Percentiles rank a stretch among this genome's conserved stretches.
Conservation (phyloP, 1,140 invertebrate genomes). For the Caenorhabditis remanei region DNA sequence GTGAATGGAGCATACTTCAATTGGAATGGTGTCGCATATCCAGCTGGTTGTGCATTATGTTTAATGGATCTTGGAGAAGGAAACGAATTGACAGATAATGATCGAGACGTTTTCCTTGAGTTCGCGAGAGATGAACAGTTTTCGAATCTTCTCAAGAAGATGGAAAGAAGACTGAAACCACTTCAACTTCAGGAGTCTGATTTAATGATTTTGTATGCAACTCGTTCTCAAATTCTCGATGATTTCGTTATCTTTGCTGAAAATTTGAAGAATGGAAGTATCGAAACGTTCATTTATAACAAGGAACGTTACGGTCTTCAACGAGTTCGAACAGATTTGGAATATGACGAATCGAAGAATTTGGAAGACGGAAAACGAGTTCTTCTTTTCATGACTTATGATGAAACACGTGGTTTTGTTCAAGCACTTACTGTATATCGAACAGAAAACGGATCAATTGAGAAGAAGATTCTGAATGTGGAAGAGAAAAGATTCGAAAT, state of each 20-base stretch:
- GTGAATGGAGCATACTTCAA: background rate
- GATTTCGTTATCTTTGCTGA: background rate
- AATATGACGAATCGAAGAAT: background rate
- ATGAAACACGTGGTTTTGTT: background rate
- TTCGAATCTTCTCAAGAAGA: background rate
- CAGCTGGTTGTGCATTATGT: background rate
- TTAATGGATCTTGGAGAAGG: background rate
- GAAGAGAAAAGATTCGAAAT: background rate
- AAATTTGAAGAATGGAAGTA: background rate
- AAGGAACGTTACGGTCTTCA: background rate
- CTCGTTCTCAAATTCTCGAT: background rate
- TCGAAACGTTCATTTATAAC: background rate
- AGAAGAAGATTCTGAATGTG: background rate
- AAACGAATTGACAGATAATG: background rate
- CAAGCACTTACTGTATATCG: background rate
- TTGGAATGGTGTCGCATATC: background rate
- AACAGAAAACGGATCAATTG: background rate
- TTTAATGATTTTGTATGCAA: background rate
- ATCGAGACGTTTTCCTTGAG: background rate
- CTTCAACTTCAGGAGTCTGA: background rate
- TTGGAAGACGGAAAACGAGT: background rate
- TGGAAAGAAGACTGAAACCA: background rate
- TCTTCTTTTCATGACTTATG: slow-evolving; percentile 4
- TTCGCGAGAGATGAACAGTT: background rate
- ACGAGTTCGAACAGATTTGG: background rate